Percentiles rank a stretch among this genome's conserved stretches.
These are phyloP conservation scores for Hemistola chrysoprasaria DNA, from an alignment of 2,888 invertebrate genomes.

Conservation along the genomic window DNA sequence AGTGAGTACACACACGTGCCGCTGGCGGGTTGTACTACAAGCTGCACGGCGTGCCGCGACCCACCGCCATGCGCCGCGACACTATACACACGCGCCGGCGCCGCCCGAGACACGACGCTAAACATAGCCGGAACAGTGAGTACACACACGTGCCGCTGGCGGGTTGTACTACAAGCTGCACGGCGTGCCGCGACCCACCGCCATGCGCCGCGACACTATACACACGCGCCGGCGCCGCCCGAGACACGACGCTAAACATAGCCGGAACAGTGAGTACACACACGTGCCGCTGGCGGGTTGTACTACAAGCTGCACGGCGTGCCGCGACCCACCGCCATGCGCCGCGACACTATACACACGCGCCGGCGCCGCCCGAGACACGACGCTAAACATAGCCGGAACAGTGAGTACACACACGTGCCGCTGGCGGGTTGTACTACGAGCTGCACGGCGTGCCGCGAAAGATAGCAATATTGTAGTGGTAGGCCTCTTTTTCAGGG, in stretches of 20 bases:
- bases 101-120: constrained; percentile 88
- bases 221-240: constrained; percentile 96
- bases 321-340: constrained; percentile 96
- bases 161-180: constrained; percentile 98
- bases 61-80: constrained; percentile 97
- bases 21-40: too few relatives aligned
- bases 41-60: too few relatives aligned
- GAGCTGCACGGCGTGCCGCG: too few relatives aligned
- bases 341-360: constrained; percentile 97
- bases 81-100: constrained; percentile 97
- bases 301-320: constrained; percentile 98
- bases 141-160: constrained; percentile 89
- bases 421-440: too few relatives aligned
- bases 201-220: constrained; percentile 98
- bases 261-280: constrained; percentile 76
- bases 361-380: constrained; percentile 93
- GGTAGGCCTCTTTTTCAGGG: too few relatives aligned
- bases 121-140: constrained; percentile 79
- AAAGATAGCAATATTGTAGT: too few relatives aligned
- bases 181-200: constrained; percentile 94
- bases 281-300: constrained; percentile 98
- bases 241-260: constrained; percentile 84
- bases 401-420: constrained; percentile 74
- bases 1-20: constrained; percentile 69
- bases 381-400: constrained; percentile 81